Conservation (phyloP, 2,113 vertebrate species). For the Paramormyrops kingsleyae region DNA sequence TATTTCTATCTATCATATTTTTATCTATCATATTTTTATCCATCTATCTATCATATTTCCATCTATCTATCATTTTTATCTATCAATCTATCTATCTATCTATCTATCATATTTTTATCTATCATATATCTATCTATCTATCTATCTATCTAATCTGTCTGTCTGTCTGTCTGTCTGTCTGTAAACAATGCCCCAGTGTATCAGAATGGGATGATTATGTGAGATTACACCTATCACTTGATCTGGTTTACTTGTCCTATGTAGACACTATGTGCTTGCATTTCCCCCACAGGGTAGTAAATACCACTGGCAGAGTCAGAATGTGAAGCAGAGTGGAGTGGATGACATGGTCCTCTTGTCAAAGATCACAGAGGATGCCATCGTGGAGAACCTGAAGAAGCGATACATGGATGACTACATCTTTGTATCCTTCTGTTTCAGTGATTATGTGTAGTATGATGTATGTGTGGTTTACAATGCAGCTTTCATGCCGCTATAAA, state of each 20-base stretch:
- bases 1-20: too few relatives aligned
- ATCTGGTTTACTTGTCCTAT: background rate
- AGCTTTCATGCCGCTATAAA: background rate
- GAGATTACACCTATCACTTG: background rate
- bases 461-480: background rate
- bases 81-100: too few relatives aligned
- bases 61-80: too few relatives aligned
- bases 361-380: conserved; percentile 88
- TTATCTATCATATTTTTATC: too few relatives aligned
- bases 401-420: conserved; percentile 94
- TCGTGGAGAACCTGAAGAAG: conserved; percentile 94
- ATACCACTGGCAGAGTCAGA: conserved; percentile 98
- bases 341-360: conserved; percentile 96
- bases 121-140: too few relatives aligned
- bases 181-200: background rate
- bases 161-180: background rate
- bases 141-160: accelerated
- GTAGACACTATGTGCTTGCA: background rate
- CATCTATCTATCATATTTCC: too few relatives aligned
- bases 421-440: conserved; percentile 77
- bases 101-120: too few relatives aligned
- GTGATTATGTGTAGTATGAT: background rate
- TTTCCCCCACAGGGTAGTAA: conserved; percentile 72
- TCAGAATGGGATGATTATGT: background rate
- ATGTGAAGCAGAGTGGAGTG: conserved; percentile 94